A percentile compares a stretch with the other conserved stretches of the same genome.
These are phyloP conservation scores for Vultur gryphus DNA, from an alignment of 2,797 vertebrate species.

Conservation along the genomic window DNA sequence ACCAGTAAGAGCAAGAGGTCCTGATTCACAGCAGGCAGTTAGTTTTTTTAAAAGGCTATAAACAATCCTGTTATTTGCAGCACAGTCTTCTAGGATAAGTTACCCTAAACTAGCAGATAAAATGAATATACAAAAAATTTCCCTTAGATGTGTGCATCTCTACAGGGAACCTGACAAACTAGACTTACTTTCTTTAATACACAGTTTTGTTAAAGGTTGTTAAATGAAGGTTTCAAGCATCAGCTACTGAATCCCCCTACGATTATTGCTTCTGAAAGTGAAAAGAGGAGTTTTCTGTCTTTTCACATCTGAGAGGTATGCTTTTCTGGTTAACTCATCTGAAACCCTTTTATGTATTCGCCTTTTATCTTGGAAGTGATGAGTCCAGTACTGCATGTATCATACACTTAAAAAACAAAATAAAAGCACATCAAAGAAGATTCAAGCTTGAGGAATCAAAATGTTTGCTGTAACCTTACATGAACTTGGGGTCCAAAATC, in stretches of 20 bases:
- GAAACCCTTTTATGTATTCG: neutral
- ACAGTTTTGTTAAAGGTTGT: neutral
- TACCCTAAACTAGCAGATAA: neutral
- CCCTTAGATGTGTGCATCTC: neutral
- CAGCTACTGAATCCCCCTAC: neutral
- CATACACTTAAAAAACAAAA: neutral
- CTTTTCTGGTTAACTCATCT: neutral
- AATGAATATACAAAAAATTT: neutral
- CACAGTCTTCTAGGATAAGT: neutral
- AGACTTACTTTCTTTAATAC: neutral
- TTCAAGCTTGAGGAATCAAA: neutral
- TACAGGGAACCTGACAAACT: neutral
- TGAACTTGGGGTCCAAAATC: neutral
- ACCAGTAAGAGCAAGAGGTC: neutral
- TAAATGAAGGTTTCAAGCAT: neutral
- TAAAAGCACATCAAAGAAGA: constrained; percentile 42
- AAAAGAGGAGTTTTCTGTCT: neutral
- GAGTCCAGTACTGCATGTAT: neutral
- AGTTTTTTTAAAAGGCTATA: neutral
- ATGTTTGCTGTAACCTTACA: neutral
- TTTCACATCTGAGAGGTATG: neutral
- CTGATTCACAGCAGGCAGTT: neutral
- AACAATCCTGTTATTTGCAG: neutral
- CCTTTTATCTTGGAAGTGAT: constrained; percentile 35
- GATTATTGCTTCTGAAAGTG: neutral